phyloP scores from a whole-genome alignment of 2,113 vertebrate species.

The Semnopithecus entellus region DNA sequence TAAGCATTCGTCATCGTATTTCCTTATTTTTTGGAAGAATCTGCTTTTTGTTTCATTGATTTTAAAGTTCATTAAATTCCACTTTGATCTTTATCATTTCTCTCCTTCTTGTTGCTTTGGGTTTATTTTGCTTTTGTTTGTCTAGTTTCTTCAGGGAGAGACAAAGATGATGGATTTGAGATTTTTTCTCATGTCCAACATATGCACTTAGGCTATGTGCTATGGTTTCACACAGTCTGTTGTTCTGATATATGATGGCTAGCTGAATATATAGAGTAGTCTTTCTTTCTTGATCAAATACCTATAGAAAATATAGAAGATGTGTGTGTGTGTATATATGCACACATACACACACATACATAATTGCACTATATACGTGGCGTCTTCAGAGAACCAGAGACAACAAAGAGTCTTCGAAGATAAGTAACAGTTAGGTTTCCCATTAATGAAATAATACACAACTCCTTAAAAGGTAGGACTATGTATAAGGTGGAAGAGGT shows the following conservation, averaged over 20 bases:
- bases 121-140: background rate
- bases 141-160: background rate
- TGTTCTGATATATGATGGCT: background rate
- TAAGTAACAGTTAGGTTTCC: background rate
- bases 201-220: background rate
- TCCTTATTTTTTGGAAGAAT: background rate
- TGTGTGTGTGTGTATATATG: background rate
- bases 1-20: background rate
- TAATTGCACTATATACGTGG: background rate
- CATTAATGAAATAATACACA: background rate
- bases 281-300: background rate
- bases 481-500: background rate
- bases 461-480: background rate
- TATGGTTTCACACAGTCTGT: background rate
- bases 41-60: background rate
- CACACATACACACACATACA: background rate
- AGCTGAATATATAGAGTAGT: background rate
- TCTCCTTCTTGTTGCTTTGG: background rate
- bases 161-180: background rate
- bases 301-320: background rate
- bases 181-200: background rate
- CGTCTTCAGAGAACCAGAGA: background rate
- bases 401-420: background rate
- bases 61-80: background rate
- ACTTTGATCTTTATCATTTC: background rate